These are phyloP conservation scores for Drosophila triauraria DNA, from an alignment of 1,140 invertebrate genomes.

Conservation along the genomic window DNA sequence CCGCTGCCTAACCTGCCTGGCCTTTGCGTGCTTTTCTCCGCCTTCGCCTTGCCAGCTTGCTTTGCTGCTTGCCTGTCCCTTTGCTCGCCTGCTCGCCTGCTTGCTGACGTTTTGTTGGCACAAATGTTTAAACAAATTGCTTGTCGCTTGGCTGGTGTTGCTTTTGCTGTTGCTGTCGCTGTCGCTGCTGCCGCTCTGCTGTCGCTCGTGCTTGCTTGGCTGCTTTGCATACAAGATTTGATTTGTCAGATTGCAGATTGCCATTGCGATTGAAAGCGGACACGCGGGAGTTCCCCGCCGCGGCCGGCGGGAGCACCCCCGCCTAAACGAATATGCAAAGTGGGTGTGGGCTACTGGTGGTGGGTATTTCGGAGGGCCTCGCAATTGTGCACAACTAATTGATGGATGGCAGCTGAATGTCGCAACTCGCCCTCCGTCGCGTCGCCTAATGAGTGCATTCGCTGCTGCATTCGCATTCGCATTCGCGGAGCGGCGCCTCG, in stretches of 20 bases:
- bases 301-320: conserved; percentile 5
- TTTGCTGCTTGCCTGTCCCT: conserved; percentile 7
- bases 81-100: conserved; percentile 23
- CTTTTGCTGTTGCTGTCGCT: not conserved
- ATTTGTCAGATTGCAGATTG: conserved; percentile 68
- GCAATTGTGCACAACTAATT: conserved; percentile 54
- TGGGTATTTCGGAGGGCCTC: not conserved
- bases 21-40: not conserved
- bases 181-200: not conserved
- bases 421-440: conserved; percentile 8
- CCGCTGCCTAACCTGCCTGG: not conserved
- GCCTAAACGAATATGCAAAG: conserved; percentile 28
- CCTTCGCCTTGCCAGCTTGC: not conserved
- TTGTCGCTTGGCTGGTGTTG: conserved; percentile 59
- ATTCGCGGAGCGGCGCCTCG: not conserved
- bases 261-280: conserved; percentile 37
- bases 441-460: conserved; percentile 32
- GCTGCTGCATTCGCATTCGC: conserved; percentile 9
- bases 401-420: conserved; percentile 35
- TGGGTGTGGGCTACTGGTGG: conserved; percentile 6
- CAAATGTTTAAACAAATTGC: conserved; percentile 74
- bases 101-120: conserved; percentile 59
- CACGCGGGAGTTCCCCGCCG: conserved; percentile 27
- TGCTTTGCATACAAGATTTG: conserved; percentile 74
- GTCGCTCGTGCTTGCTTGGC: conserved; percentile 17